Evolutionary conservation across 2,888 invertebrate genomes (phyloP), one percentile per base, ranked within the genome.

Genomic region (Lapara coniferarum): DNA sequence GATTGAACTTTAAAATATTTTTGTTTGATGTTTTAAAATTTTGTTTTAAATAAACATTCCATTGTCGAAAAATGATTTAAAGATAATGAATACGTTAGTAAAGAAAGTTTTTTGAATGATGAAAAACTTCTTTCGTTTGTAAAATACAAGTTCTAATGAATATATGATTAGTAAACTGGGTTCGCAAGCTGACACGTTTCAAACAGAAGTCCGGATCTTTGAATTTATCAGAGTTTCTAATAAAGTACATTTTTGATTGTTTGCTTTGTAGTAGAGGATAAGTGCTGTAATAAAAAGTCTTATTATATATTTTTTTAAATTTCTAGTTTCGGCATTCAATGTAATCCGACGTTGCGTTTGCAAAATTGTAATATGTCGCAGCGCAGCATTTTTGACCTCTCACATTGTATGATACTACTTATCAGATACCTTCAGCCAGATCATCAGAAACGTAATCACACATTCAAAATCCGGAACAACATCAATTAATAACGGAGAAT

Each of bases 1-100:
- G 57, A 57, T 67, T 56, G 49, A 49, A 66, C 56, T 2, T 37
- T 57, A 49, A 49, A 63, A 46, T 63, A 55, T 19, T 49, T 19
- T 63, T 63, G 46, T 63, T 59, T 59, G 44, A 16, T 59, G 12
- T 16, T n/a, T 59, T 44, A 12, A 10, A n/a, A 4, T n/a, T 55
- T 19, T 19, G 53, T 55, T 3, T 37, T 55, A 53, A 8, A 14
- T 52, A 16, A 53, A 55, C 7, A 16, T 19, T 55, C n/a, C 10
- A 12, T 19, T 55, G 19, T 12, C 14, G 8, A 55, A 7, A 55
- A 16, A 55, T 6, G 5, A 55, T 14, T 14, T 55, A 19, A 10
- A 19, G 19, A 19, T 53, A 53, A 16, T 55, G 19, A 55, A 16
- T 55, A 55, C 16, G 7, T 19, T 16, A 55, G 25, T 19, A 19